Base-by-base conservation (phyloP, 2,888 invertebrate species). In the Patella depressa region DNA sequence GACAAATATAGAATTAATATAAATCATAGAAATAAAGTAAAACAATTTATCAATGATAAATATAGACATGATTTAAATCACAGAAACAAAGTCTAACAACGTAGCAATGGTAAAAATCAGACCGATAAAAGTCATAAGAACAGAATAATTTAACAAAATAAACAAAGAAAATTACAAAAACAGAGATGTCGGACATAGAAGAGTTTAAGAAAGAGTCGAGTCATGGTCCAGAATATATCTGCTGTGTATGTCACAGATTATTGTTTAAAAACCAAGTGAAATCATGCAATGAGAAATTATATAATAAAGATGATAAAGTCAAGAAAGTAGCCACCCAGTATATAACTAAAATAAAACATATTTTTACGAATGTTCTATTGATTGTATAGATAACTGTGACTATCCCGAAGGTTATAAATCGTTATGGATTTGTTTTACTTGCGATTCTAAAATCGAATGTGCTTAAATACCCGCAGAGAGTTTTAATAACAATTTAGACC, bases 401-500 rank as follows among this genome's bases (percentile, higher is more conserved):
- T 65, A 19, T 65, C 24, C 65, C 11, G 65, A 65, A 19, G 24
- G 17, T 17, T 57, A 57, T 17, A 57, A 57, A 57, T 57, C 57
- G 57, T 57, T 57, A 34, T 72, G 72, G 45, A 72, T 72, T 12
- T 45, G 53, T 17, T 24, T 53, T 14, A 72, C 34, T 12, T 72
- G 53, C 53, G 11, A 29, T 14, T 29, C 29, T 14, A 72, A 72
- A 34, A 17, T 72, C 12, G 14, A 29, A 72, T 9, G 3, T 15
- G 72, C 53, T 9, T 53, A 72, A 45, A 72, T 53, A n/a, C 72
- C 72, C 17, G 54, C 72, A 12, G 72, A 72, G 14, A 15, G 15
- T 72, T 54, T 72, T n/a, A 53, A n/a, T 4, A 72, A 72, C 45
- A 72, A 72, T 72, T 34, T 72, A n/a, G 53, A 45, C 3, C 72